A percentile compares a stretch with the other conserved stretches of the same genome.
Evolutionary conservation across 2,888 invertebrate species (phyloP).

Genomic region (Thereva nobilitata): DNA sequence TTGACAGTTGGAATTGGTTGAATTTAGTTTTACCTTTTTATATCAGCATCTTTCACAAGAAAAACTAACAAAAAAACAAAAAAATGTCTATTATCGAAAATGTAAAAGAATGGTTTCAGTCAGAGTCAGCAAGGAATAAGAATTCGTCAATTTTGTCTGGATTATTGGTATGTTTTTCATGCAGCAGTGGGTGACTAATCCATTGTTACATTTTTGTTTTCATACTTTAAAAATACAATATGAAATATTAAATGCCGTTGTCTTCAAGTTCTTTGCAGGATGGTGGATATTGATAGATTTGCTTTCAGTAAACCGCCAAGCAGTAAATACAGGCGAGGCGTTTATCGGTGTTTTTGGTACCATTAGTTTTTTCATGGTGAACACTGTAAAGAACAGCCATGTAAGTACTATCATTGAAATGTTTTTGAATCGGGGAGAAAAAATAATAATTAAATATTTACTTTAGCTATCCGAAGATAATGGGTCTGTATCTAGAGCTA

Average conservation of each 20-base stretch:
- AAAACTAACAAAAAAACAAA: not conserved
- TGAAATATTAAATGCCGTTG: conserved; percentile 23
- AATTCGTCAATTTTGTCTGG: conserved; percentile 85
- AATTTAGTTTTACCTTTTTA: conserved; percentile 11
- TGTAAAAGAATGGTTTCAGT: conserved; percentile 79
- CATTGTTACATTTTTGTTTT: not conserved
- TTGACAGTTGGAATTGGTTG: conserved; percentile 13
- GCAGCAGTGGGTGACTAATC: not conserved
- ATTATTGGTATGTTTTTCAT: conserved; percentile 69
- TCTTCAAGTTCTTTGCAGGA: conserved; percentile 84
- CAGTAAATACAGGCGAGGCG: conserved; percentile 81
- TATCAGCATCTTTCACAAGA: not conserved
- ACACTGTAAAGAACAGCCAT: conserved; percentile 94
- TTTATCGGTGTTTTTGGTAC: conserved; percentile 95
- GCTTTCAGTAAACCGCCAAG: conserved; percentile 73
- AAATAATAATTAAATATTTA: not conserved
- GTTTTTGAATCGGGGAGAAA: not conserved
- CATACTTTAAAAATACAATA: not conserved
- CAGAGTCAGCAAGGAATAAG: conserved; percentile 84
- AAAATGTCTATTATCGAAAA: conserved; percentile 74
- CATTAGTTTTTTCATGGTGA: conserved; percentile 94
- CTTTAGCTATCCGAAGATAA: conserved; percentile 39
- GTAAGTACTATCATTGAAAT: conserved; percentile 52
- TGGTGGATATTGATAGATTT: conserved; percentile 99
- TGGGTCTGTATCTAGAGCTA: conserved; percentile 67